Evolutionary conservation across 2,113 vertebrate genomes (phyloP).

Genomic region (Austrofundulus limnaeus): DNA sequence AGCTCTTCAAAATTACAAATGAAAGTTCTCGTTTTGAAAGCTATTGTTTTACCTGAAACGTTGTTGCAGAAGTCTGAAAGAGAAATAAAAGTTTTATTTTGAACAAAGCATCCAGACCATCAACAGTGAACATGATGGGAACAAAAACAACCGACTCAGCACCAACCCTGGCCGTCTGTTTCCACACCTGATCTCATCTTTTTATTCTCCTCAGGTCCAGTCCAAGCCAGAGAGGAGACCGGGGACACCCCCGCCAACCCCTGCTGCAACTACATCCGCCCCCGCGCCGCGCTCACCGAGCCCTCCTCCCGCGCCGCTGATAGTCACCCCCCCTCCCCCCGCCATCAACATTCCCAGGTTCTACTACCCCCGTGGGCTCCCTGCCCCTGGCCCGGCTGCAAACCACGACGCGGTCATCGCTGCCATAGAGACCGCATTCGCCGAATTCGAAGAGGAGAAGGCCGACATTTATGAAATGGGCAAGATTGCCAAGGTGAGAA

Average conservation of each 20-base stretch:
- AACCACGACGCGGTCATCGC: constrained; percentile 86
- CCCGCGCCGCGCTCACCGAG: constrained; percentile 79
- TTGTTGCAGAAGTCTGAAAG: too few species aligned
- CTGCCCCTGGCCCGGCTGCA: constrained; percentile 79
- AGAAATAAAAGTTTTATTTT: too few species aligned
- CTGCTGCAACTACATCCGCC: constrained; percentile 63
- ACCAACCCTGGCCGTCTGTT: background rate
- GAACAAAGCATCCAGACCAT: background rate
- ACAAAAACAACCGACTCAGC: too few species aligned
- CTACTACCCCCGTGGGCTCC: constrained; percentile 96
- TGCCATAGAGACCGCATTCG: constrained; percentile 86
- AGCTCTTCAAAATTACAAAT: too few species aligned
- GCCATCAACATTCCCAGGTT: constrained; percentile 98
- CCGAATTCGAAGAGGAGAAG: constrained; percentile 91
- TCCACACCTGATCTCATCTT: background rate
- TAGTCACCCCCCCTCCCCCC: constrained; percentile 79
- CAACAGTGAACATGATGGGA: too few species aligned
- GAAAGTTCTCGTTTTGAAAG: too few species aligned
- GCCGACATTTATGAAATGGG: constrained; percentile 94
- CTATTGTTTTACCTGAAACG: too few species aligned
- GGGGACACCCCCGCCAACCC: constrained; percentile 81
- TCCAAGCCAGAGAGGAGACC: constrained; percentile 94
- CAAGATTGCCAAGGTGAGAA: constrained; percentile 91
- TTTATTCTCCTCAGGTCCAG: constrained; percentile 82
- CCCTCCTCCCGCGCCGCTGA: constrained; percentile 81